phyloP scores from a whole-genome alignment of 2,888 invertebrate genomes.

The Zaprionus lineosus region DNA sequence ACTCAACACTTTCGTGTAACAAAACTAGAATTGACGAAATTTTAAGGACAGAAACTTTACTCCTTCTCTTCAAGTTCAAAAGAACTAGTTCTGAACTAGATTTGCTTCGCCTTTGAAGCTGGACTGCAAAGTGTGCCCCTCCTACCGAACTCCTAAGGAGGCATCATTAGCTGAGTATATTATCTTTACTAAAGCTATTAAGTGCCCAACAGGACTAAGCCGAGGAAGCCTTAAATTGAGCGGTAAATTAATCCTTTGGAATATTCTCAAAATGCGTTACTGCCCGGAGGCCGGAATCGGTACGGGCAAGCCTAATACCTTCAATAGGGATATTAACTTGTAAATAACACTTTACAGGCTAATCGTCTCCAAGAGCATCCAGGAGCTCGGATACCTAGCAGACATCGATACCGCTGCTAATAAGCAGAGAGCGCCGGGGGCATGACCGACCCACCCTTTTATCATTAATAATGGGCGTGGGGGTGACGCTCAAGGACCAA shows the following conservation, averaged over 20 bases:
- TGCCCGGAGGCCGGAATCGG: slow-evolving; percentile 1
- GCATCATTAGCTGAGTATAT: no score
- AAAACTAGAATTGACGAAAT: no score
- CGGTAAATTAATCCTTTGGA: slow-evolving; percentile 4
- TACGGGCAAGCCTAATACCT: slow-evolving; percentile 6
- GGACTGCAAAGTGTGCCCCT: no score
- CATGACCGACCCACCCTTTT: background rate
- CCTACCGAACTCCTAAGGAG: no score
- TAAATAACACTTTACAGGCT: slow-evolving; percentile 46
- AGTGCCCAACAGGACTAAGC: no score
- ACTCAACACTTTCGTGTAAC: no score
- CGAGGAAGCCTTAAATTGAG: background rate
- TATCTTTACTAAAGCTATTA: no score
- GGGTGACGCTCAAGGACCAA: no score
- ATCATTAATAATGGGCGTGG: background rate
- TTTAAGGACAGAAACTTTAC: no score
- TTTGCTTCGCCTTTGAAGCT: no score
- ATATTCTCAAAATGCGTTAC: background rate
- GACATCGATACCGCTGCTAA: slow-evolving; percentile 54
- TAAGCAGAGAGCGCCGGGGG: slow-evolving; percentile 52
- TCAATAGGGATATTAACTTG: slow-evolving; percentile 56
- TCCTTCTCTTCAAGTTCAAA: no score
- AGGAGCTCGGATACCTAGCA: background rate
- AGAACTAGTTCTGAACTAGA: no score
- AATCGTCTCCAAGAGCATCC: slow-evolving; percentile 15